Evolutionary conservation across 1,140 invertebrate species (phyloP), one percentile per base, ranked within the genome.

Genomic region (Nephila pilipes): DNA sequence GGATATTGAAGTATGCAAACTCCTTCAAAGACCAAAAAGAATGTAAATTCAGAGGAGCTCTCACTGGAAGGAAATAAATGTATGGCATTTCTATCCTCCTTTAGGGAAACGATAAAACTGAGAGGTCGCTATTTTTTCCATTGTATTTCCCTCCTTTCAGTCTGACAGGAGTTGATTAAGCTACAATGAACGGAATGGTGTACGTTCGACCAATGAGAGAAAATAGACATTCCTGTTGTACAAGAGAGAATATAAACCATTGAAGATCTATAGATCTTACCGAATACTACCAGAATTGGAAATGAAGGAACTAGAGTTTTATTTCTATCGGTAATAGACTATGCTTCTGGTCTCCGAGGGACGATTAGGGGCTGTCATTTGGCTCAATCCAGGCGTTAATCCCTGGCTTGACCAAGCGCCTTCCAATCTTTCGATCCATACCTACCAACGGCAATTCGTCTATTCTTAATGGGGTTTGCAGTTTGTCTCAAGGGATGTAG

Each of bases 301-400:
- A 87, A 87, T 87, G 79, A 46, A 54, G 83, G 60, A 16, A 46
- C 63, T 63, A 57, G 54, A 14, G 29, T 75, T 81, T 83, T 83
- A 81, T 83, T 83, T 81, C 36, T 83, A 81, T 91, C n/a, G 4
- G 32, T 83, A 32, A 91, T 91, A 83, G 75, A 83, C 79, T 60
- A 10, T 38, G 89, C 38, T 83, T 55, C 58, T 36, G 83, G 81
- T 79, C 90, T 87, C 60, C 20, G 18, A 63, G 90, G 38, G 65
- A 69, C 90, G 90, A 92, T 92, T 92, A 92, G 81, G 60, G 38
- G 32, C 83, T 57, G 83, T 81, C 90, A 92, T 92, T 92, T 58
- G 58, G 46, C 81, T 57, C 81, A 92, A 87, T 92, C 83, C 90
- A 92, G 89, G 90, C 83, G 63, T 85, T 92, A 92, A 92, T 92